These are phyloP conservation scores for Crocuta crocuta DNA, from an alignment of 2,113 vertebrate species.

Conservation along the genomic window DNA sequence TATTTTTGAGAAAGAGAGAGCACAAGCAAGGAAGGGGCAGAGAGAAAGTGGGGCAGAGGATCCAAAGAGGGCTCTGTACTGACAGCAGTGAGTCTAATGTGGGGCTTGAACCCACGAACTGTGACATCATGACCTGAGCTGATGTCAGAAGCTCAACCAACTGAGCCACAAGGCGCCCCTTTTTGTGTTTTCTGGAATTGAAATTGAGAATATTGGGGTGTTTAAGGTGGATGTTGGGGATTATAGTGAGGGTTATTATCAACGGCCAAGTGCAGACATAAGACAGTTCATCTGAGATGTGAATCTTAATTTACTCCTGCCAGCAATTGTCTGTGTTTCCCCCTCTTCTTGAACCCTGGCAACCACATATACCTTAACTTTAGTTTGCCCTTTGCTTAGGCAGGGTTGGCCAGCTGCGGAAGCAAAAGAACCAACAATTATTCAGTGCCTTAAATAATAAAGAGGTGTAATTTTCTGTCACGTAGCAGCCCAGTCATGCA, in stretches of 20 bases:
- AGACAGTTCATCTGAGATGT: not conserved
- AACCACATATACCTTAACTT: not conserved
- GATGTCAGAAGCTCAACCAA: too few relatives aligned
- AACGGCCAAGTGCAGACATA: not conserved
- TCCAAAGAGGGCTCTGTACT: too few relatives aligned
- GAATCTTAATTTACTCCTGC: not conserved
- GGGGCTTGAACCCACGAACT: too few relatives aligned
- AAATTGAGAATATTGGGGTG: not conserved
- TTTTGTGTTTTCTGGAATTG: not conserved
- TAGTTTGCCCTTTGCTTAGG: not conserved
- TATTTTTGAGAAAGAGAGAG: too few relatives aligned
- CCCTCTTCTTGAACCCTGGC: not conserved
- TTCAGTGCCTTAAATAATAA: not conserved
- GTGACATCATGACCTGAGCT: too few relatives aligned
- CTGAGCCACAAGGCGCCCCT: too few relatives aligned
- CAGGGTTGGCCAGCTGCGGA: not conserved
- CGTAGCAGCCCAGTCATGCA: not conserved
- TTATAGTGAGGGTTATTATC: not conserved
- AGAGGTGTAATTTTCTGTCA: not conserved
- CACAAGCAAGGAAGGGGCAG: too few relatives aligned
- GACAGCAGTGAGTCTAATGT: too few relatives aligned
- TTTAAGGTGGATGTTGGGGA: not conserved
- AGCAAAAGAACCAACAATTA: not conserved
- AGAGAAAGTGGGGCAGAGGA: too few relatives aligned
- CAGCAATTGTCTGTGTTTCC: not conserved